Conservation (phyloP, 2,888 invertebrate genomes). For the Chirona hameri region DNA sequence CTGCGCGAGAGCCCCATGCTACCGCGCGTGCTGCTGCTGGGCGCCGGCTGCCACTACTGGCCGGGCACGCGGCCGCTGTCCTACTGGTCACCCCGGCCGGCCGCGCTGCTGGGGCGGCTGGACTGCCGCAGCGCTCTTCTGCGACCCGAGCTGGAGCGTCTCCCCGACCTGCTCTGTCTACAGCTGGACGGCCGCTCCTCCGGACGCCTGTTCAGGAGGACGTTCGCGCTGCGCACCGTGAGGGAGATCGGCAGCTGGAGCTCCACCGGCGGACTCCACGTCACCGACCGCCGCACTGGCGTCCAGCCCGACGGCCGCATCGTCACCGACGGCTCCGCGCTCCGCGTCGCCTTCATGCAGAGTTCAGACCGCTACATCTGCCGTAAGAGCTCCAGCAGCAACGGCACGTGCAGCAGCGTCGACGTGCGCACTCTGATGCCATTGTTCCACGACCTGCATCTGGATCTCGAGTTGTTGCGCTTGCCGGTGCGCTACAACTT, state of each 20-base stretch:
- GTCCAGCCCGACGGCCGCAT: background rate
- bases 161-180: background rate
- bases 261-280: background rate
- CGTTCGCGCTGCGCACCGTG: background rate
- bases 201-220: background rate
- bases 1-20: background rate
- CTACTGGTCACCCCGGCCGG: background rate
- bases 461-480: background rate
- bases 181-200: background rate
- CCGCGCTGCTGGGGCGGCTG: background rate
- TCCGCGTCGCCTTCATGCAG: background rate
- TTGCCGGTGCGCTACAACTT: background rate
- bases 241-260: background rate
- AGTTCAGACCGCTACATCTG: background rate
- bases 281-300: background rate
- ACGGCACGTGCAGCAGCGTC: background rate
- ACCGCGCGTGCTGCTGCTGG: background rate
- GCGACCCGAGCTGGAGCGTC: background rate
- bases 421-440: background rate
- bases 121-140: background rate
- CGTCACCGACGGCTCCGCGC: background rate
- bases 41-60: background rate
- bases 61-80: background rate
- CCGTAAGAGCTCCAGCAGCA: background rate
- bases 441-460: background rate